Evolutionary conservation across 2,113 vertebrate species (phyloP), one percentile per base, ranked within the genome.

Genomic region (Pseudorasbora parva): DNA sequence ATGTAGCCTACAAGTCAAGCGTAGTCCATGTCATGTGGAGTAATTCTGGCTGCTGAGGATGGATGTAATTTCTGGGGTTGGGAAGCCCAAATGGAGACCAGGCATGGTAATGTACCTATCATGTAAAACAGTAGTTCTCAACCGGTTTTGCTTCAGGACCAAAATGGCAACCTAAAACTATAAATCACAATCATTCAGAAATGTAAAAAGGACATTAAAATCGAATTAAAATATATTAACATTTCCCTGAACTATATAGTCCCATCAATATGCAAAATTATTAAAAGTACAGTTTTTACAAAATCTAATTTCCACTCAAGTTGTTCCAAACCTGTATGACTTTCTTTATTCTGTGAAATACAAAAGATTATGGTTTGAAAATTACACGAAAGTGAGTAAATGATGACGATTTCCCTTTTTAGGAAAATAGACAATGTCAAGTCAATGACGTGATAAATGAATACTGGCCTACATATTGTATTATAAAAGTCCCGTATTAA

Each of bases 1-100:
- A 79, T 49, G 25, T 30, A 19, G 57, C 25, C 51, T 79, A 66
- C 59, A 51, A 79, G 59, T 43, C 33, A 78, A 17, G 54, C 19
- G 8, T 19, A 45, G 14, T 33, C 27, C 45, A 8, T n/a, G 10
- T 1, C 14, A 12, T 45, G n/a, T 27, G 57, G n/a, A 25, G 57
- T 21, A n/a, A 33, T 30, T 49, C 25, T 47, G 43, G 23, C 21
- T 49, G 59, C 5, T 66, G 25, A 9, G 14, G 60, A 66, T 4
- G 1, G 23, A 66, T 47, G 15, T 49, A 12, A 62, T 64, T 47
- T 79, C 23, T 30, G 4, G 19, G 77, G 43, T 43, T 19, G 23
- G 14, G 33, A 33, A 25, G 37, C 37, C 56, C 7, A 8, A 78
- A 78, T 25, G 30, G 75, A 57, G 75, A 78, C 25, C 12, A 7